Conservation (phyloP, 1,140 invertebrate species). For the Aradophagus sp. region DNA sequence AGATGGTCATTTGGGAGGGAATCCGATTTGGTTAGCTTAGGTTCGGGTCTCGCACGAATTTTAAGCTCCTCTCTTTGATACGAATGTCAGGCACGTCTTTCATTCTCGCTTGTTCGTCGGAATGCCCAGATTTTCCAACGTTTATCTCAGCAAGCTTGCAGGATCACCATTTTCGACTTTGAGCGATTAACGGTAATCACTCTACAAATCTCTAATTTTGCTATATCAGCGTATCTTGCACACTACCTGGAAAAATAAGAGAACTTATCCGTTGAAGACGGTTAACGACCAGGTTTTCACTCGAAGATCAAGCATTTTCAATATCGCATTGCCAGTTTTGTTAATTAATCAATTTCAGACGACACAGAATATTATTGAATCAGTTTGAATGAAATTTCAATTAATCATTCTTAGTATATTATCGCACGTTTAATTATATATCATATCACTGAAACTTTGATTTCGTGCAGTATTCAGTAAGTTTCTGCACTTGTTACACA, state of each 20-base stretch:
- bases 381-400: too few species aligned
- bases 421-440: too few species aligned
- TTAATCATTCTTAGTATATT: too few species aligned
- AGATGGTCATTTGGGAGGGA: constrained; percentile 21
- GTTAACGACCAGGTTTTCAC: too few species aligned
- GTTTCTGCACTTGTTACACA: too few species aligned
- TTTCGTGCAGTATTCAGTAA: too few species aligned
- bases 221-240: constrained; percentile 41
- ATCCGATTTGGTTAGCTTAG: constrained; percentile 11
- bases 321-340: too few species aligned
- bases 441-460: too few species aligned
- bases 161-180: constrained; percentile 43
- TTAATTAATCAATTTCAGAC: too few species aligned
- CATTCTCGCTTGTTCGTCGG: constrained; percentile 22
- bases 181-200: constrained; percentile 49
- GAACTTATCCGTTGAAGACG: too few species aligned
- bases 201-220: constrained; percentile 48
- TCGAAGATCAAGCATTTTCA: too few species aligned
- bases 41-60: constrained; percentile 16
- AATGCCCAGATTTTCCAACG: constrained; percentile 46
- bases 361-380: too few species aligned
- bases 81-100: constrained; percentile 55
- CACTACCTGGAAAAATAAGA: constrained; percentile 7
- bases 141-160: constrained; percentile 40
- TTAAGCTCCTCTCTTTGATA: constrained; percentile 15